Percentiles rank a stretch among this genome's conserved stretches.
These are phyloP conservation scores for Delphinapterus leucas DNA, from an alignment of 2,113 vertebrate species.

Conservation along the genomic window DNA sequence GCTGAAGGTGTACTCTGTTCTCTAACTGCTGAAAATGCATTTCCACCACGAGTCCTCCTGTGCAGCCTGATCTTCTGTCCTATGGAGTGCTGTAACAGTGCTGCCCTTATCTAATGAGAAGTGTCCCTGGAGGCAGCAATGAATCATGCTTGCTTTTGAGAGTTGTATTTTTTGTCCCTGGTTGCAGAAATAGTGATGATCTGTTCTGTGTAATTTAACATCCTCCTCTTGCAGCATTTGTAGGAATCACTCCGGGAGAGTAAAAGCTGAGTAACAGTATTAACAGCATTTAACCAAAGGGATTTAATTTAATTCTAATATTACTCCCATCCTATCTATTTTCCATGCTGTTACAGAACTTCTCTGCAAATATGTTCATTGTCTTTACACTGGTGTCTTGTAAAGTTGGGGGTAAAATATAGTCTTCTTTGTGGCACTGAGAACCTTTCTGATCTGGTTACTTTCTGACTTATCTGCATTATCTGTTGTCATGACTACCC, in stretches of 20 bases:
- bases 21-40: background rate
- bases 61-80: background rate
- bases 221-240: conserved; percentile 27
- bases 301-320: conserved; percentile 30
- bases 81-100: background rate
- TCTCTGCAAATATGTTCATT: background rate
- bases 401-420: background rate
- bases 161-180: conserved; percentile 6
- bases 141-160: conserved; percentile 30
- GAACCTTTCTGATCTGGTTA: background rate
- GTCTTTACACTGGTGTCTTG: background rate
- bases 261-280: conserved; percentile 13
- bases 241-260: conserved; percentile 1
- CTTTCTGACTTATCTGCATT: background rate
- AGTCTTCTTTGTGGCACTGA: background rate
- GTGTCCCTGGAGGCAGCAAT: conserved; percentile 13
- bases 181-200: conserved; percentile 27
- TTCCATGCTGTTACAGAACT: background rate
- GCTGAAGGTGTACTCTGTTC: background rate
- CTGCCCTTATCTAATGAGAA: background rate
- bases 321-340: background rate
- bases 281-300: background rate
- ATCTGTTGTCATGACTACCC: background rate
- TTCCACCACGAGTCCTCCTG: background rate
- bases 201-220: conserved; percentile 29